Evolutionary conservation across 2,113 vertebrate species (phyloP), one percentile per base, ranked within the genome.

Genomic region (Pomatorhinus ruficollis): DNA sequence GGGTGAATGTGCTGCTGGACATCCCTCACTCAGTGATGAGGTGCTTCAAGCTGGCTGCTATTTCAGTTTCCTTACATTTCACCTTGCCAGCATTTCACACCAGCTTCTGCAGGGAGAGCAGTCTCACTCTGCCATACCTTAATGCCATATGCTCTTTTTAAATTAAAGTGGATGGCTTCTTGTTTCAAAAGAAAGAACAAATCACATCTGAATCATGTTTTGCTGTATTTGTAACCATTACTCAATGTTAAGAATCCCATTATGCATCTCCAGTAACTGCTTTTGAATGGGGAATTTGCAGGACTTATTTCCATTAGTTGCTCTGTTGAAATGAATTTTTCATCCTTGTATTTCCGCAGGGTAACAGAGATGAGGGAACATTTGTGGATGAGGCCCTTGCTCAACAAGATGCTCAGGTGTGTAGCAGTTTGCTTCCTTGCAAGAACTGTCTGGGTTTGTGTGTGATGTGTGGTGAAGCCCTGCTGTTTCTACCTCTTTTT

Each of bases 331-430:
- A 27, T 63, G n/a, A 63, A 27, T 15, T 81, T 91, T 79, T 65
- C 42, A 20, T 19, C 71, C 65, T 89, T 63, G 40, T 66, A 20
- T 68, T 16, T 71, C 83, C 16, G 1, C 97, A 99, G 99, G 99
- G 98, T 19, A 99, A 99, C 56, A 98, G 99, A 30, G 99, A 99
- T 80, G 98, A 98, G 85, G 89, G 99, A 57, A 95, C 63, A 4
- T 92, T 87, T 0, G 98, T 99, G 94, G 97, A 99, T 49, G 98
- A 98, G 8, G 97, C 91, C 15, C 98, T 97, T 56, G 97, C 98
- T 54, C 97, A 94, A 15, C 96, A 98, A 87, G 99, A 99, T 74
- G 99, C 99, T 77, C 98, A 99, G 98, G 99, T 98, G 27, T 28
- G 97, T 96, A 61, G 21, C 53, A n/a, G 16, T 47, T 61, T 64